Percentiles rank a stretch among this genome's conserved stretches.
These are phyloP conservation scores for Stegana nigrithorax DNA, from an alignment of 2,888 invertebrate species.

Conservation along the genomic window DNA sequence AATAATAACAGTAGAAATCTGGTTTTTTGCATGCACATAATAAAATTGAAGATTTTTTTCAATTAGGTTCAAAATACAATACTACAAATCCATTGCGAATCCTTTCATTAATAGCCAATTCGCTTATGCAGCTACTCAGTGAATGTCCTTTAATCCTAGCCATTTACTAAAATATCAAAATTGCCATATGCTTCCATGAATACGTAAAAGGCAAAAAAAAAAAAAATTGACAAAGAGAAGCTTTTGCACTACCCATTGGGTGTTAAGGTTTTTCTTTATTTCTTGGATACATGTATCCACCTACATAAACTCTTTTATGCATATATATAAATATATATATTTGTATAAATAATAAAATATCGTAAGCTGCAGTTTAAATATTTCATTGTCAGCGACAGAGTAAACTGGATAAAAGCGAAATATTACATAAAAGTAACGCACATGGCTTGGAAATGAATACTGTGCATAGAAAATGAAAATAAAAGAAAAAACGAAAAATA, in stretches of 20 bases:
- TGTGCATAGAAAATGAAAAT: background rate
- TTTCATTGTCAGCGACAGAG: constrained; percentile 15
- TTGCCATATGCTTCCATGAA: background rate
- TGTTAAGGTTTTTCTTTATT: background rate
- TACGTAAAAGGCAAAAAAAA: background rate
- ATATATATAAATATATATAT: background rate
- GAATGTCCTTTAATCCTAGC: constrained; percentile 7
- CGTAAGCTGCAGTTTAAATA: constrained; percentile 12
- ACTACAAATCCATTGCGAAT: background rate
- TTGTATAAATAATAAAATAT: constrained; percentile 9
- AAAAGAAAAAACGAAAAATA: background rate
- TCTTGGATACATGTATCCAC: background rate
- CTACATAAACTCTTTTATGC: background rate
- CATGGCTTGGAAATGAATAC: background rate
- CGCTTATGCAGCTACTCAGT: constrained; percentile 25
- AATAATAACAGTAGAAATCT: too few relatives aligned
- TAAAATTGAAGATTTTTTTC: too few relatives aligned
- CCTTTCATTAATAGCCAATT: constrained; percentile 53
- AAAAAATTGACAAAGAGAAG: background rate
- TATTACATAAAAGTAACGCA: background rate
- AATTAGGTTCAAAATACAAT: too few relatives aligned
- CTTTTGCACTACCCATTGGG: background rate
- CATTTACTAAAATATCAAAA: constrained; percentile 10
- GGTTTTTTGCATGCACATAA: too few relatives aligned
- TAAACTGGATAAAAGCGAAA: background rate